Percentiles rank a stretch among this genome's conserved stretches.
Evolutionary conservation across 2,888 invertebrate species (phyloP).

Genomic region (Rhogogaster chlorosoma): DNA sequence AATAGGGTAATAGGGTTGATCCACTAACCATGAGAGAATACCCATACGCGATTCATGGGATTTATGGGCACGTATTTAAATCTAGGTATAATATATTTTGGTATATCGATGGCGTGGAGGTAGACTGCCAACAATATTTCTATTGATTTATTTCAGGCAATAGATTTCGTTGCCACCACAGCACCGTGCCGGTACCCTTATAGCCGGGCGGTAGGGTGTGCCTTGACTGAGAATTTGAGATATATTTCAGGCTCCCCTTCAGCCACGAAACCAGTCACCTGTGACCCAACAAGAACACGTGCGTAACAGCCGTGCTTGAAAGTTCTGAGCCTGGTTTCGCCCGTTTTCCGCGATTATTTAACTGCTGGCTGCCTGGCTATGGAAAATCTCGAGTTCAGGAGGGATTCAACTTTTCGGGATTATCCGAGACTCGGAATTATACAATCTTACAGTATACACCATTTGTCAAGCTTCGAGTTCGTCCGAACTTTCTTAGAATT

Average conservation of each 20-base stretch:
- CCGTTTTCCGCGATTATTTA: slow-evolving; percentile 28
- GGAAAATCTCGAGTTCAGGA: background rate
- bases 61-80: background rate
- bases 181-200: slow-evolving; percentile 6
- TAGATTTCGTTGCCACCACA: slow-evolving; percentile 33
- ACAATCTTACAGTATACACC: background rate
- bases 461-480: background rate
- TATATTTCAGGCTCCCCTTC: slow-evolving; percentile 37
- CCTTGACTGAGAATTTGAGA: slow-evolving; percentile 27
- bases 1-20: background rate
- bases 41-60: background rate
- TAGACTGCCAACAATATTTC: slow-evolving; percentile 21
- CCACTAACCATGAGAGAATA: background rate
- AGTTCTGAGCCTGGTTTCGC: slow-evolving; percentile 12
- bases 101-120: background rate
- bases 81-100: background rate
- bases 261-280: slow-evolving; percentile 18
- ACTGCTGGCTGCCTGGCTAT: background rate
- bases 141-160: slow-evolving; percentile 43
- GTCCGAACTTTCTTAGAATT: background rate
- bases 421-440: background rate
- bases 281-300: slow-evolving; percentile 26
- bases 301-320: slow-evolving; percentile 27
- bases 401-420: background rate
- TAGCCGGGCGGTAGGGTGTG: slow-evolving; percentile 18